Conservation (phyloP, 2,113 vertebrate species). For the Megaceryle torquata region DNA sequence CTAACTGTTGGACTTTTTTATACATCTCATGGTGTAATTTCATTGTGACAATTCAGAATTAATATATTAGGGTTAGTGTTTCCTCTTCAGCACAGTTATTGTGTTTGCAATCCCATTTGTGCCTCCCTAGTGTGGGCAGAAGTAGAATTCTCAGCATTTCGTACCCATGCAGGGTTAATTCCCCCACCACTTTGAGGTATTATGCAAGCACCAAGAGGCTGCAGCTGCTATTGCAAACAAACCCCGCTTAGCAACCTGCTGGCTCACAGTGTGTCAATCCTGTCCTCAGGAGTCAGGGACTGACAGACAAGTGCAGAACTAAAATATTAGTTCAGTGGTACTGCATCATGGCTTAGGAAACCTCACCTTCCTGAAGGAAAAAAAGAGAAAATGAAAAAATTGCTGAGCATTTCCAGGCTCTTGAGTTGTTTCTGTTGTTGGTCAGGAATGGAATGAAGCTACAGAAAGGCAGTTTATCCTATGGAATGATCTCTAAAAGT, state of each 20-base stretch:
- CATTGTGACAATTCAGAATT: not conserved
- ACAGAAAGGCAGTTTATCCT: not conserved
- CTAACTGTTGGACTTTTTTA: not conserved
- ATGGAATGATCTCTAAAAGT: not conserved
- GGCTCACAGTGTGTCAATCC: not conserved
- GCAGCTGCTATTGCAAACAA: not conserved
- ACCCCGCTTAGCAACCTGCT: not conserved
- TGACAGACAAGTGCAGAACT: not conserved
- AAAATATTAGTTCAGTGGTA: not conserved
- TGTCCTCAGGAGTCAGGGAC: fast-evolving
- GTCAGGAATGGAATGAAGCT: not conserved
- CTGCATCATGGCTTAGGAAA: not conserved
- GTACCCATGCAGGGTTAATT: not conserved
- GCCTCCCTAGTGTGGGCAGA: not conserved
- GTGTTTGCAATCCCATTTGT: not conserved
- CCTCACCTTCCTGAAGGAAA: not conserved
- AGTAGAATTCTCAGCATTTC: not conserved
- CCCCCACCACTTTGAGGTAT: not conserved
- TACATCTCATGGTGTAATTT: not conserved
- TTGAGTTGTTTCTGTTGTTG: not conserved
- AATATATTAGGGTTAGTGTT: not conserved
- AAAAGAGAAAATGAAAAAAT: not conserved
- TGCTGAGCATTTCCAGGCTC: not conserved
- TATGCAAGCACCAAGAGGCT: not conserved
- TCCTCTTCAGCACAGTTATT: not conserved